Evolutionary conservation across 2,888 invertebrate genomes (phyloP).

Genomic region (Willowsia nigromaculata): DNA sequence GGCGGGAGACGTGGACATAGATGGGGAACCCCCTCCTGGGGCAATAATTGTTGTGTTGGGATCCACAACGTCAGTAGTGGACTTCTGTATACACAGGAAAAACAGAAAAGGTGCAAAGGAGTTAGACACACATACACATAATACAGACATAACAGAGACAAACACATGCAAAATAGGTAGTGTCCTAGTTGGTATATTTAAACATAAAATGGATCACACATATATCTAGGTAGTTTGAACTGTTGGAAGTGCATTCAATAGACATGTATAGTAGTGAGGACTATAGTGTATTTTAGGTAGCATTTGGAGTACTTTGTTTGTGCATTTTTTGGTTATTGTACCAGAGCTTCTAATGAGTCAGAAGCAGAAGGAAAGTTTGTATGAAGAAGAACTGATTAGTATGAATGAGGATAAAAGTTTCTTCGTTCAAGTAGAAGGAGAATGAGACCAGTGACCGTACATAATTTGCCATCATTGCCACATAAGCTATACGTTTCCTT

Average conservation of each 20-base stretch:
- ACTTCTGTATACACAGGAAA: conserved; percentile 16
- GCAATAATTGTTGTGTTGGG: neutral
- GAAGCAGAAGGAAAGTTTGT: neutral
- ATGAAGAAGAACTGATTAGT: neutral
- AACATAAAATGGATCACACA: no score
- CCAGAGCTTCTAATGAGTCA: conserved; percentile 2
- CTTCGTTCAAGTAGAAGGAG: neutral
- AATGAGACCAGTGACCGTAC: conserved; percentile 26
- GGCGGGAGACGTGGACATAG: no score
- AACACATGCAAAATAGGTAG: conserved; percentile 10
- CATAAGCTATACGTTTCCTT: neutral
- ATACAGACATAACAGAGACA: neutral
- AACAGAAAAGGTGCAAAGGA: neutral
- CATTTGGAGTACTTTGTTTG: neutral
- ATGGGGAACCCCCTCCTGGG: neutral
- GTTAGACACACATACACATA: neutral
- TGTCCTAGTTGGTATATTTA: no score
- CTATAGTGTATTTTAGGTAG: no score
- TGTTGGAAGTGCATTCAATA: no score
- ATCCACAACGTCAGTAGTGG: neutral
- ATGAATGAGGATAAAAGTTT: conserved; percentile 15
- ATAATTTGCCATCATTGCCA: neutral
- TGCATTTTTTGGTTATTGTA: neutral
- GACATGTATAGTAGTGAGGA: no score
- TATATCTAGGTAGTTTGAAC: no score